Percentiles rank a stretch among this genome's conserved stretches.
Conservation (phyloP, 2,113 vertebrate genomes). For the Tupaia tana region DNA sequence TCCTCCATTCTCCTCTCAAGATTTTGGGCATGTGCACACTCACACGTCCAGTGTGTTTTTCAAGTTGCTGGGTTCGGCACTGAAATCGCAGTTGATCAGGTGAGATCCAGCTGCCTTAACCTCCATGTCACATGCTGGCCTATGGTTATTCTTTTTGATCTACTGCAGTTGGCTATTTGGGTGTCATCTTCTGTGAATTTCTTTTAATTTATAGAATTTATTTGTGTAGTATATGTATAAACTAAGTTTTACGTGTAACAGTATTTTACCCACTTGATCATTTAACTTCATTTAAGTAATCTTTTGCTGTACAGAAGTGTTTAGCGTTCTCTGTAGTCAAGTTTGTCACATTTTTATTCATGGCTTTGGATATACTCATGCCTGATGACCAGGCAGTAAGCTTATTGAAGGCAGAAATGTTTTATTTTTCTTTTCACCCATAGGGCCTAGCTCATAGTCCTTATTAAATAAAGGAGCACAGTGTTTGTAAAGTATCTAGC, state of each 20-base stretch:
- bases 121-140: too few species aligned
- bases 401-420: conserved; percentile 9
- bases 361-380: background rate
- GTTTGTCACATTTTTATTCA: background rate
- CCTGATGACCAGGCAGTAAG: background rate
- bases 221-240: background rate
- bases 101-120: too few species aligned
- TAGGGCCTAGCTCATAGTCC: background rate
- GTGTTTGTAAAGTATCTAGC: background rate
- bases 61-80: too few species aligned
- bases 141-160: background rate
- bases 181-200: conserved; percentile 11
- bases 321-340: background rate
- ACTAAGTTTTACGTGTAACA: background rate
- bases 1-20: too few species aligned
- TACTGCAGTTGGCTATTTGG: background rate
- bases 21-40: too few species aligned
- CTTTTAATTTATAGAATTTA: conserved; percentile 6
- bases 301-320: background rate
- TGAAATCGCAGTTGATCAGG: too few species aligned
- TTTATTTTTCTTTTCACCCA: conserved; percentile 25
- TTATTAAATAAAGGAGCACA: background rate
- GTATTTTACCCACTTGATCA: background rate
- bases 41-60: too few species aligned
- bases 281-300: background rate